Conservation (phyloP, 2,113 vertebrate genomes). For the Lichenostomus cassidix region DNA sequence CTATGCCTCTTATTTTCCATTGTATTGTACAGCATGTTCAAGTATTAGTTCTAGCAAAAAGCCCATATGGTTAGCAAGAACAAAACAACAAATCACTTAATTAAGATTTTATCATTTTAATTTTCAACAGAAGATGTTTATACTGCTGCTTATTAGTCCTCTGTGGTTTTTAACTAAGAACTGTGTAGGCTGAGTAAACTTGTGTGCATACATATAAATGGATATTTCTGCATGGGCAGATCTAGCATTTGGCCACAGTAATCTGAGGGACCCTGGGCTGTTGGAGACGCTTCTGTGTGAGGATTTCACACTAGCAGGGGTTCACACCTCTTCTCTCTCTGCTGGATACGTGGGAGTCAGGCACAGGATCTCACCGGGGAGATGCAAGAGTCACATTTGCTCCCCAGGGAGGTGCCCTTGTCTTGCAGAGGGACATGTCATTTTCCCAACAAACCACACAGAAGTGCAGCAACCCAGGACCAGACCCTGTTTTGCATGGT, state of each 20-base stretch:
- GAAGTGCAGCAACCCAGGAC: neutral
- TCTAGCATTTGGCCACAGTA: neutral
- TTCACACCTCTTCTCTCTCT: neutral
- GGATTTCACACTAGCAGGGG: neutral
- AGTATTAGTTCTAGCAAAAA: constrained; percentile 26
- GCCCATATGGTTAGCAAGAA: constrained; percentile 40
- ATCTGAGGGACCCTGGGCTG: neutral
- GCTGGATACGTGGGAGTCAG: neutral
- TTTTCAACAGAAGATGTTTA: constrained; percentile 39
- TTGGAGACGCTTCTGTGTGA: neutral
- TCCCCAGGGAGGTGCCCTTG: neutral
- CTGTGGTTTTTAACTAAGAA: neutral
- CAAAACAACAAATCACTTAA: constrained; percentile 49
- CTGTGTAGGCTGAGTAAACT: neutral
- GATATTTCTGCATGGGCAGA: neutral
- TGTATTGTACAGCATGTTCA: constrained; percentile 17
- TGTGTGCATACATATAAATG: neutral
- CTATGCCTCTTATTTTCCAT: constrained; percentile 23
- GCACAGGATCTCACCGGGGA: neutral
- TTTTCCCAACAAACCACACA: neutral
- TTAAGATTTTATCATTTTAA: constrained; percentile 44
- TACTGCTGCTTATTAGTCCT: neutral
- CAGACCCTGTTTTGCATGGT: neutral
- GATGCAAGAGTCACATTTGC: neutral
- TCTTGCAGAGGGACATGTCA: neutral